These are phyloP conservation scores for Fistularia commersonii DNA, from an alignment of 2,797 vertebrate species.

Conservation along the genomic window DNA sequence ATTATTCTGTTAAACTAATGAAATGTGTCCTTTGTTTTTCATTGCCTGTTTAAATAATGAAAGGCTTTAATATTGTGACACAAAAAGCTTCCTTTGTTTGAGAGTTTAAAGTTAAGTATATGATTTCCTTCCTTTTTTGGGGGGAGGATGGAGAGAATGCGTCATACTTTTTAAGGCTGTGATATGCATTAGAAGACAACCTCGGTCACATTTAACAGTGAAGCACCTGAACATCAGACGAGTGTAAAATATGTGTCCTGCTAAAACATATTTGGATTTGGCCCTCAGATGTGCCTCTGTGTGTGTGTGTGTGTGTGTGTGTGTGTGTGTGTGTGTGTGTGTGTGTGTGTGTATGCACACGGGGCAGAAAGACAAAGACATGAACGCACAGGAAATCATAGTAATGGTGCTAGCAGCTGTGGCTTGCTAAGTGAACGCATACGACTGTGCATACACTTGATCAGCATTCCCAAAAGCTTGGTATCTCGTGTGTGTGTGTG, in stretches of 20 bases:
- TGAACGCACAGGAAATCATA: slow-evolving; percentile 61
- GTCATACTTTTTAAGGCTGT: slow-evolving; percentile 38
- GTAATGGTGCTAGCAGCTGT: slow-evolving; percentile 73
- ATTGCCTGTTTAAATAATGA: slow-evolving; percentile 38
- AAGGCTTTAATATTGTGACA: slow-evolving; percentile 43
- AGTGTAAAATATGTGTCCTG: slow-evolving; percentile 71
- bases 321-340: slow-evolving; percentile 19
- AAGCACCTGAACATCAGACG: slow-evolving; percentile 66
- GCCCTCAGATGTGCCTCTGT: slow-evolving; percentile 59
- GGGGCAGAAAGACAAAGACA: slow-evolving; percentile 51
- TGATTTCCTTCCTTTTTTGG: slow-evolving; percentile 37
- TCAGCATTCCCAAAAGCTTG: slow-evolving; percentile 36
- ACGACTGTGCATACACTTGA: slow-evolving; percentile 53
- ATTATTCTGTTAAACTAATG: slow-evolving; percentile 66
- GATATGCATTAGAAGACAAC: slow-evolving; percentile 63
- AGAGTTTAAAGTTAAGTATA: slow-evolving; percentile 34
- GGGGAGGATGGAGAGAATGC: slow-evolving; percentile 18
- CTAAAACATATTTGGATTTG: slow-evolving; percentile 69
- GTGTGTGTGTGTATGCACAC: slow-evolving; percentile 18
- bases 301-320: slow-evolving; percentile 49
- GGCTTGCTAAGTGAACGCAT: slow-evolving; percentile 71
- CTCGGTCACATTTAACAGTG: slow-evolving; percentile 60
- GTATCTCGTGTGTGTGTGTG: slow-evolving; percentile 29
- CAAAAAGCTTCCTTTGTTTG: slow-evolving; percentile 42
- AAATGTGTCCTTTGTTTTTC: slow-evolving; percentile 62